Evolutionary conservation across 2,797 vertebrate genomes (phyloP), one percentile per base, ranked within the genome.

Genomic region (Poecile montanus): DNA sequence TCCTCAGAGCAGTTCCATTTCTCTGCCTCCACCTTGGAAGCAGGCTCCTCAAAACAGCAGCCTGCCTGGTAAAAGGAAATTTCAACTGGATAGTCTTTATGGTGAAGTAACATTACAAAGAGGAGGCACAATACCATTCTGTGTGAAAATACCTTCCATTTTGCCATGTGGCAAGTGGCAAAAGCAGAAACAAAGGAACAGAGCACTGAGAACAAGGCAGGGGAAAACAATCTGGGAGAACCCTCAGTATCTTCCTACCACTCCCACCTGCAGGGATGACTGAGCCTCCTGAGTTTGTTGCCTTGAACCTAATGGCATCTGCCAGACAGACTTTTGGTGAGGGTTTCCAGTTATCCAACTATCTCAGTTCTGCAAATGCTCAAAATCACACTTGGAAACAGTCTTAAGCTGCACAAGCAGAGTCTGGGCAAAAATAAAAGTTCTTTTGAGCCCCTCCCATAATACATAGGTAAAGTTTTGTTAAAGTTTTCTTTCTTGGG

Each of bases 201-300:
- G 9, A 44, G 38, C 2, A 21, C 11, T 61, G 70, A 79, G 58
- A 73, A 70, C 9, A 19, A 34, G 38, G 79, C 47, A 70, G 25
- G n/a, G 50, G 42, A 34, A 79, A 76, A 36, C 26, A 56, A 7
- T 66, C 60, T 79, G 57, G 72, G 32, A 65, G 40, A 66, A 57
- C 10, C 25, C 22, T 30, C 53, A 63, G 54, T 72, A 74, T 74
- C 71, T 47, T 74, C 36, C 71, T 16, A 11, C 45, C 54, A 29
- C 67, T 50, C 20, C 40, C n/a, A 25, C n/a, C 66, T 22, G 38
- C 42, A 72, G 29, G 18, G 27, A 92, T 21, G 45, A 67, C 45
- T 19, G 17, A 87, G 29, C 58, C 56, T 76, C 73, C 15, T 0
- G 0, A 38, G 25, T 4, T 2, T 12, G 57, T 0, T 75, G 62